Percentiles rank a stretch among this genome's conserved stretches.
These are phyloP conservation scores for Tachycineta bicolor DNA, from an alignment of 2,113 vertebrate species.

Conservation along the genomic window DNA sequence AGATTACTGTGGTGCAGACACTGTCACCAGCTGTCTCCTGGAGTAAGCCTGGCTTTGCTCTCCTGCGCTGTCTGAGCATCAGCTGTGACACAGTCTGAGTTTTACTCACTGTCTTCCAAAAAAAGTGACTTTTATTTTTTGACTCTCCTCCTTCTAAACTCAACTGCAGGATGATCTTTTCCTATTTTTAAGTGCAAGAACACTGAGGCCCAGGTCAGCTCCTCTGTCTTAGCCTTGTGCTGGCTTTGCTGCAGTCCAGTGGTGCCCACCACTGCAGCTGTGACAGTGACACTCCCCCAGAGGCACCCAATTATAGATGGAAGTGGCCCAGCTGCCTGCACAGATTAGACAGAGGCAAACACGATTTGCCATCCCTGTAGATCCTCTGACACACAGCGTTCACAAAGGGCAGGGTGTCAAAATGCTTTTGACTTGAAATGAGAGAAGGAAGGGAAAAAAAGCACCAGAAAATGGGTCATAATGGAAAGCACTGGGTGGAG, in stretches of 20 bases:
- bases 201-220: background rate
- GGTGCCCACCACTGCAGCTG: background rate
- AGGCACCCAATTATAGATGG: background rate
- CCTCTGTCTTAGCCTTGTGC: background rate
- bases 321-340: slow-evolving; percentile 36
- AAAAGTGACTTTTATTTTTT: background rate
- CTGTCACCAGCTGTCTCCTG: background rate
- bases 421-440: slow-evolving; percentile 21
- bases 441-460: background rate
- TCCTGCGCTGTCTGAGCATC: background rate
- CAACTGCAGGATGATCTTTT: background rate
- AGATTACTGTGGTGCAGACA: background rate
- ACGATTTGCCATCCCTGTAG: slow-evolving; percentile 30
- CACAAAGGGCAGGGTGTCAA: slow-evolving; percentile 33
- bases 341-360: slow-evolving; percentile 45
- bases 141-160: background rate
- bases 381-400: slow-evolving; percentile 13
- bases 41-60: background rate
- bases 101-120: background rate
- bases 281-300: background rate
- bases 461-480: slow-evolving; percentile 20
- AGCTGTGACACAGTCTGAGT: background rate
- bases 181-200: background rate
- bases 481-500: background rate
- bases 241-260: background rate